These are phyloP conservation scores for Ecliptopera silaceata DNA, from an alignment of 2,888 invertebrate species.

Conservation along the genomic window DNA sequence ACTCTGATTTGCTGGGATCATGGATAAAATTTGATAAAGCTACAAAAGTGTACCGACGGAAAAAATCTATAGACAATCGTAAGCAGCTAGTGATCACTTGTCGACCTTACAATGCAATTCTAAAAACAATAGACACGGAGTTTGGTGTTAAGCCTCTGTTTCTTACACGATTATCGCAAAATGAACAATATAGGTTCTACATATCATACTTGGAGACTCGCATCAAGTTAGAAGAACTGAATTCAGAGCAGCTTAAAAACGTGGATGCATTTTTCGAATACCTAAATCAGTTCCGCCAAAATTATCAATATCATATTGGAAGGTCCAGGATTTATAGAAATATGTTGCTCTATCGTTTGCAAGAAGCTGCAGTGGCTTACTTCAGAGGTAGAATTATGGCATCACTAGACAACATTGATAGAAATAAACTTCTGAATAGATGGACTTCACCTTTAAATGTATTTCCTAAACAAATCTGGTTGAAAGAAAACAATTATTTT, in stretches of 20 bases:
- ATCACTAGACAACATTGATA: neutral
- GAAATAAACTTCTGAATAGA: neutral
- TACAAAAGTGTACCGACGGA: too few species aligned
- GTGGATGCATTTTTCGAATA: neutral
- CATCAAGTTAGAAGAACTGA: neutral
- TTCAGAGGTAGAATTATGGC: neutral
- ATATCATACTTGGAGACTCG: neutral
- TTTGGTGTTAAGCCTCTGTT: neutral
- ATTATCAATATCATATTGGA: neutral
- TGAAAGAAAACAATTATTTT: neutral
- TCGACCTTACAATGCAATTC: neutral
- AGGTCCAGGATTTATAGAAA: neutral
- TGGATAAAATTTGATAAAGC: too few species aligned
- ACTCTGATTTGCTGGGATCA: neutral
- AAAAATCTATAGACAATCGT: too few species aligned
- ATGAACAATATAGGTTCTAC: neutral
- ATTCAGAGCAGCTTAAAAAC: neutral
- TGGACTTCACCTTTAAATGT: neutral
- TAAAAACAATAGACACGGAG: neutral
- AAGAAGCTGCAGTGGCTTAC: neutral
- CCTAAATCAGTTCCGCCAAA: neutral
- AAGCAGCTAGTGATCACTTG: neutral
- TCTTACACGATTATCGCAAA: neutral
- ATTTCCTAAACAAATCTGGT: neutral
- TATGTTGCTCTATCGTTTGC: neutral